Base-by-base conservation (phyloP, 1,140 invertebrate genomes). In the Venturia canescens region DNA sequence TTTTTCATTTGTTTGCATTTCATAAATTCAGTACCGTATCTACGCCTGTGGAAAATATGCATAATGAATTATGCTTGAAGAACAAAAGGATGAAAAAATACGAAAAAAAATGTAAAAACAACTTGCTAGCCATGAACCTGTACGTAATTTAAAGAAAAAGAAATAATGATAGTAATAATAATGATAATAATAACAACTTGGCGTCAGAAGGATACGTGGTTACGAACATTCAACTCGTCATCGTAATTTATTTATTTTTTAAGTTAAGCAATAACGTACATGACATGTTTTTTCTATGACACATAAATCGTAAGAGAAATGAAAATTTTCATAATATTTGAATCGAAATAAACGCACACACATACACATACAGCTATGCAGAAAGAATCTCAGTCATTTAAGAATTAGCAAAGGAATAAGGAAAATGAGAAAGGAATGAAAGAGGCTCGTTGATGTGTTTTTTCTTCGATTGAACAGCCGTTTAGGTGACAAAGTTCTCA, bases 201-300 rank as follows among this genome's bases (percentile, higher is more conserved):
- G 78, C 67, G 38, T 79, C 69, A 69, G 31, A 21, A 44, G 7
- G 38, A 44, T 44, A 44, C 38, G 67, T 21, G 53, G n/a, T 60
- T 27, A 16, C 60, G 76, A 27, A 44, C 0, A 26, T n/a, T 60
- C 27, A 0, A 27, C 29, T 75, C 50, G 71, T 76, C 26, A 23
- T 76, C 57, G 67, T 81, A 38, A 81, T 71, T 81, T 81, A 81
- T 81, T 82, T 82, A 82, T 78, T 82, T 78, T 70, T 69, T 76
- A 78, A 82, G 53, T 82, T 82, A 78, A 82, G 69, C 76, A 53
- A 70, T 76, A 82, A 69, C 80, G 69, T 70, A 82, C 80, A 82
- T 82, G 80, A 82, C 80, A 82, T 60, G 69, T 82, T 82, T 82
- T 82, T 74, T 78, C 69, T 78, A 72, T 76, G 74, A 76, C 27